Percentiles rank a stretch among this genome's conserved stretches.
Evolutionary conservation across 2,113 vertebrate genomes (phyloP).

Genomic region (human): GRCh38 chr5:91120001-91120500

Average conservation of each 20-base stretch:
- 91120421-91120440: slow-evolving; percentile 4
- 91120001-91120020: not conserved
- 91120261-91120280: not conserved
- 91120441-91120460: not conserved
- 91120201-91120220: not conserved
- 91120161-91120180: not conserved
- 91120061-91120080: not conserved
- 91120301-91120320: slow-evolving; percentile 45
- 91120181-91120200: not conserved
- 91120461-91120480: not conserved
- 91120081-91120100: not conserved
- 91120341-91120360: slow-evolving; percentile 13
- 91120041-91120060: not conserved
- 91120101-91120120: not conserved
- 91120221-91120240: not conserved
- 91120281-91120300: slow-evolving; percentile 58
- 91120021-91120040: not conserved
- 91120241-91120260: not conserved
- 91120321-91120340: slow-evolving; percentile 46
- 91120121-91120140: rapidly evolving
- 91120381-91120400: not conserved
- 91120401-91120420: not conserved
- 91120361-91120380: not conserved
- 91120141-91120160: no score
- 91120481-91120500: not conserved